phyloP scores from a whole-genome alignment of 2,797 vertebrate genomes.

The Sphenopsis melanotis region DNA sequence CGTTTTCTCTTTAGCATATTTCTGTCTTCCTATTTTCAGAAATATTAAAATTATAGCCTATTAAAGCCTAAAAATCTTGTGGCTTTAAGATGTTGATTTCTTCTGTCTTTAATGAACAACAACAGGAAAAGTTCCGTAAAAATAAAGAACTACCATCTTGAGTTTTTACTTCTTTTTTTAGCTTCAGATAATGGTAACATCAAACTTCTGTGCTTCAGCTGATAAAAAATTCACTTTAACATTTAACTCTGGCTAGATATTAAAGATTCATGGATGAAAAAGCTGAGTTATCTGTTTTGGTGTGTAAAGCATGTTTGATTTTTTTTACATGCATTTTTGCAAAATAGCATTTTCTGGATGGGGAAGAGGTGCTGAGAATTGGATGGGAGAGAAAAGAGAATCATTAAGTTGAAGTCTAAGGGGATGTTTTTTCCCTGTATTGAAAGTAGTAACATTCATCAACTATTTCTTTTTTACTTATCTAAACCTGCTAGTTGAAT shows the following conservation, averaged over 20 bases:
- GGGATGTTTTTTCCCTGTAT: neutral
- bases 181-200: neutral
- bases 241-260: slow-evolving; percentile 2
- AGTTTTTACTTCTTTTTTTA: neutral
- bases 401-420: neutral
- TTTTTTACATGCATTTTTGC: neutral
- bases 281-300: neutral
- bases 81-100: neutral
- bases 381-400: neutral
- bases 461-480: neutral
- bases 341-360: neutral
- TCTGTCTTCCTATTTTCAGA: neutral
- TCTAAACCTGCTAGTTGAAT: neutral
- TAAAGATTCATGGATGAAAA: slow-evolving; percentile 34
- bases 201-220: neutral
- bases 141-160: neutral
- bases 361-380: neutral
- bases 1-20: neutral
- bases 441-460: neutral
- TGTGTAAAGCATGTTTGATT: neutral
- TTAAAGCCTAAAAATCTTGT: neutral
- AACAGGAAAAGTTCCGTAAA: neutral
- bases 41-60: neutral
- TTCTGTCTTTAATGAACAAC: neutral
- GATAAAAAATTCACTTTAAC: slow-evolving; percentile 8